phyloP scores from a whole-genome alignment of 2,888 invertebrate species.

The Monopis laevigella region DNA sequence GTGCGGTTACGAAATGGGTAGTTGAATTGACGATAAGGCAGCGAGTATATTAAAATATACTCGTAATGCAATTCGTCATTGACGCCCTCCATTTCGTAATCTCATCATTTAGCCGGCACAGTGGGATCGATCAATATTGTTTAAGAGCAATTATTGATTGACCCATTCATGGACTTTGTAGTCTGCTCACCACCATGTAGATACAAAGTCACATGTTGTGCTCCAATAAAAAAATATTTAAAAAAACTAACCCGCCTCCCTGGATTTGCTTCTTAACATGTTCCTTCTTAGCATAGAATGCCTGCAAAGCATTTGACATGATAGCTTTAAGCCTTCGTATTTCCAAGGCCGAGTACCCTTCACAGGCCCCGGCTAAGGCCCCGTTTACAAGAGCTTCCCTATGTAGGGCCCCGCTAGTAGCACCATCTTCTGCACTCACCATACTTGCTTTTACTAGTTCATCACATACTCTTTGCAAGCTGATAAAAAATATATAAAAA shows the following conservation, averaged over 20 bases:
- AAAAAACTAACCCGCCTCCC: slow-evolving; percentile 75
- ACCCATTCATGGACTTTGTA: no score
- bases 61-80: no score
- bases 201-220: no score
- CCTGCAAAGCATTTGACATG: slow-evolving; percentile 77
- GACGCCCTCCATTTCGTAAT: no score
- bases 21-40: no score
- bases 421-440: slow-evolving; percentile 44
- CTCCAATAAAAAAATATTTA: no score
- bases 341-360: slow-evolving; percentile 83
- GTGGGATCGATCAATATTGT: no score
- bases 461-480: slow-evolving; percentile 54
- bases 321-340: slow-evolving; percentile 80
- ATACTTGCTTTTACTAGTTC: slow-evolving; percentile 46
- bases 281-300: slow-evolving; percentile 91
- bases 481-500: slow-evolving; percentile 26
- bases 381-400: slow-evolving; percentile 52
- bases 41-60: no score
- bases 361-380: slow-evolving; percentile 53
- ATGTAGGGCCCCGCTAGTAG: slow-evolving; percentile 44
- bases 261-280: slow-evolving; percentile 95
- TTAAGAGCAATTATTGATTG: no score
- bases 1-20: no score
- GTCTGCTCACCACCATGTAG: no score
- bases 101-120: no score